Conservation (phyloP, 2,888 invertebrate genomes). For the Coleophora flavipennella region DNA sequence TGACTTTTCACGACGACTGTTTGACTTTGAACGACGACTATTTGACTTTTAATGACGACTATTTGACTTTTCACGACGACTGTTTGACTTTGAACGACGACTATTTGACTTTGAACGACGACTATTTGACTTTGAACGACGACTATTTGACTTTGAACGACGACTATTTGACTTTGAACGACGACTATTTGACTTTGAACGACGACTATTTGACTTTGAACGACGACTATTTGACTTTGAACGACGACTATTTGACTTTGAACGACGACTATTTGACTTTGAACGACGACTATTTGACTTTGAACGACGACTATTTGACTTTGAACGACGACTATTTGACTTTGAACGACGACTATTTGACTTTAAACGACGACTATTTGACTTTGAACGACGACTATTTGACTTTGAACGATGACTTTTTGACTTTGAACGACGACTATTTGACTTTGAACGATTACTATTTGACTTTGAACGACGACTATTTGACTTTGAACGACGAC, state of each 20-base stretch:
- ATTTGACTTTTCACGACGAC: slow-evolving; percentile 26
- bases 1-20: too few species aligned
- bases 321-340: too few species aligned
- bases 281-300: too few species aligned
- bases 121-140: slow-evolving; percentile 1
- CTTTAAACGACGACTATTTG: too few species aligned
- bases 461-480: slow-evolving; percentile 2
- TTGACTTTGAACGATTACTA: too few species aligned
- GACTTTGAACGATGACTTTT: too few species aligned
- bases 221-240: slow-evolving; percentile 19
- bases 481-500: slow-evolving; percentile 12
- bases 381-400: slow-evolving; percentile 10
- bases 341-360: slow-evolving; percentile 13
- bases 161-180: too few species aligned
- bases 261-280: slow-evolving; percentile 18
- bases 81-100: slow-evolving; percentile 5
- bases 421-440: slow-evolving; percentile 3
- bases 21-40: slow-evolving; percentile 5
- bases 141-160: slow-evolving; percentile 22
- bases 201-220: too few species aligned
- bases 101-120: slow-evolving; percentile 24
- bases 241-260: too few species aligned
- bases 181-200: slow-evolving; percentile 21
- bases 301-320: slow-evolving; percentile 15
- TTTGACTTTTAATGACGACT: slow-evolving; percentile 13